phyloP scores from a whole-genome alignment of 1,140 invertebrate genomes.

The Latrodectus geometricus region DNA sequence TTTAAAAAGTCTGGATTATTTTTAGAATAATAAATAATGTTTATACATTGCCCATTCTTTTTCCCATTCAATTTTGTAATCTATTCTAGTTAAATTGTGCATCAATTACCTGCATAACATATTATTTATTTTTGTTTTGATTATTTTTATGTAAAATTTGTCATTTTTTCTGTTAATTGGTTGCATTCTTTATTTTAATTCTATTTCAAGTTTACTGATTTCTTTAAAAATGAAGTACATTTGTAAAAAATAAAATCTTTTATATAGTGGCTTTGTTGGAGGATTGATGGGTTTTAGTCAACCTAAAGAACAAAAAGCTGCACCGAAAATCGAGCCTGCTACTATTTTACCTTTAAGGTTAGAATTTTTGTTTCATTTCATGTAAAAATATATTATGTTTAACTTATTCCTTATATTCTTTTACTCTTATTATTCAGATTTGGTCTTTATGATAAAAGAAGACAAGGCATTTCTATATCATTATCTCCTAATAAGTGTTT shows the following conservation, averaged over 20 bases:
- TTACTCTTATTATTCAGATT: slow-evolving; percentile 70
- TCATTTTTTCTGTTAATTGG: not conserved
- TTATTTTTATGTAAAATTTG: no score
- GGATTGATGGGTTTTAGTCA: slow-evolving; percentile 65
- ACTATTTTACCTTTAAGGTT: slow-evolving; percentile 64
- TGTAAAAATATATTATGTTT: not conserved
- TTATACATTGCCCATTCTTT: no score
- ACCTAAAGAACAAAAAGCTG: slow-evolving; percentile 66
- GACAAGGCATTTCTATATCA: slow-evolving; percentile 79
- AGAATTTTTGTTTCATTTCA: slow-evolving; percentile 65
- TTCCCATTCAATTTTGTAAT: no score
- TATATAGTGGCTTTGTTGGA: slow-evolving; percentile 70
- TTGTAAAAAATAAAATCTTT: not conserved
- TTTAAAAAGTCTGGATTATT: no score
- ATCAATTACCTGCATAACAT: not conserved
- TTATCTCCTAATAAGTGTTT: slow-evolving; percentile 84
- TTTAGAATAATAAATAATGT: no score
- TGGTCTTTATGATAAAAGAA: slow-evolving; percentile 84
- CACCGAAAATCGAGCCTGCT: slow-evolving; percentile 72
- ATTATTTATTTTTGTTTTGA: not conserved
- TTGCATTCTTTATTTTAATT: not conserved
- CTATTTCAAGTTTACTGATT: not conserved
- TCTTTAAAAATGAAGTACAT: not conserved
- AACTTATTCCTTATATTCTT: not conserved
- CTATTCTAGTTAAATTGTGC: no score